Evolutionary conservation across 2,888 invertebrate species (phyloP).

Genomic region (Troides aeacus): DNA sequence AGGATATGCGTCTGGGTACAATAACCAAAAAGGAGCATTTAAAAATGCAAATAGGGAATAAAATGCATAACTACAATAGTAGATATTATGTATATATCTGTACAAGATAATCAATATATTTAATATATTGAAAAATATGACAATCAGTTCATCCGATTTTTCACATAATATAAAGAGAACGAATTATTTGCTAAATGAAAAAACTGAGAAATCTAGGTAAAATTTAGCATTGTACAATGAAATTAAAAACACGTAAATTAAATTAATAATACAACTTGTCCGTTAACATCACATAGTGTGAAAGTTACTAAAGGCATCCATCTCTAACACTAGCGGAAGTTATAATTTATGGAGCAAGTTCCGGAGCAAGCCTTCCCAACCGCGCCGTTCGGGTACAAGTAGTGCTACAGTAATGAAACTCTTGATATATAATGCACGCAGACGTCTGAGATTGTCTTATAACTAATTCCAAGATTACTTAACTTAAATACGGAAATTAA

Average conservation of each 20-base stretch:
- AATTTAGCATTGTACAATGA: no score
- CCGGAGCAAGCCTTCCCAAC: conserved; percentile 58
- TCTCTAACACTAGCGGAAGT: conserved; percentile 73
- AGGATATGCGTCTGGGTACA: no score
- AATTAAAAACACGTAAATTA: no score
- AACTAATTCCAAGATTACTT: conserved; percentile 35
- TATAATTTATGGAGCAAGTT: conserved; percentile 76
- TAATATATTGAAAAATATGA: no score
- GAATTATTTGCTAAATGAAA: not conserved
- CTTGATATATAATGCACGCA: conserved; percentile 64
- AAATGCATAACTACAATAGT: no score
- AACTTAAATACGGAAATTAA: conserved; percentile 31
- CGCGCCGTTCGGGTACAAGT: conserved; percentile 40
- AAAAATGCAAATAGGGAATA: no score
- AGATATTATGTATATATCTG: no score
- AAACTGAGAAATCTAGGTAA: not conserved
- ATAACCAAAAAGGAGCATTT: no score
- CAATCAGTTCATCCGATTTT: no score
- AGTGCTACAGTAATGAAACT: conserved; percentile 57
- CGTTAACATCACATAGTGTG: conserved; percentile 47
- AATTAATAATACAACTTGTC: not conserved
- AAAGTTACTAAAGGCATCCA: conserved; percentile 40
- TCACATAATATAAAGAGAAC: no score
- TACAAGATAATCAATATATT: no score
- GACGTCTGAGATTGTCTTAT: conserved; percentile 58